Evolutionary conservation across 2,888 invertebrate genomes (phyloP).

Genomic region (Sphaerophoria taeniata): DNA sequence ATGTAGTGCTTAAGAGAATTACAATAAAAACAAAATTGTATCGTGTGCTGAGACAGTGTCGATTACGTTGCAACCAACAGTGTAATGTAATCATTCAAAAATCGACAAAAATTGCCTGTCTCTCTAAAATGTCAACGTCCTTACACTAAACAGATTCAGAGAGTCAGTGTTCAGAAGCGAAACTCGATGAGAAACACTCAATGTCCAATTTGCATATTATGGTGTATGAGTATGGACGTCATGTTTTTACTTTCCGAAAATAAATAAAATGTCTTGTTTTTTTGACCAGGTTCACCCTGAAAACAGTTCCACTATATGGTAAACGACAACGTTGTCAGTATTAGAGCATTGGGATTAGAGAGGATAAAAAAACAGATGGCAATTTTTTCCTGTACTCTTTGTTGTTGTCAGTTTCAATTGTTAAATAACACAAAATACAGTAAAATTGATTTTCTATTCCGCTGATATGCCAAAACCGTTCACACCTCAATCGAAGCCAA

Average conservation of each 20-base stretch:
- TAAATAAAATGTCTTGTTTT: not conserved
- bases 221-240: too few relatives aligned
- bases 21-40: not conserved
- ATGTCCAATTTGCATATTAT: too few relatives aligned
- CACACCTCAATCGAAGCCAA: slow-evolving; percentile 23
- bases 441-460: slow-evolving; percentile 69
- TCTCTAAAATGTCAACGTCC: too few relatives aligned
- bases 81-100: not conserved
- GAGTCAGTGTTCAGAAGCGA: too few relatives aligned
- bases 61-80: not conserved
- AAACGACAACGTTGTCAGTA: not conserved
- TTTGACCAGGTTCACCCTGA: not conserved
- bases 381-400: not conserved
- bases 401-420: slow-evolving; percentile 33
- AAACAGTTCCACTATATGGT: not conserved
- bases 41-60: not conserved
- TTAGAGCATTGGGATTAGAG: not conserved
- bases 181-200: too few relatives aligned
- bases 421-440: slow-evolving; percentile 56
- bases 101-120: not conserved
- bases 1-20: slow-evolving; percentile 6
- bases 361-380: slow-evolving; percentile 6
- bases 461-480: slow-evolving; percentile 44
- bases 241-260: too few relatives aligned
- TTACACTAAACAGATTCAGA: too few relatives aligned